Conservation (phyloP, 2,113 vertebrate species). For the Takifugu flavidus region DNA sequence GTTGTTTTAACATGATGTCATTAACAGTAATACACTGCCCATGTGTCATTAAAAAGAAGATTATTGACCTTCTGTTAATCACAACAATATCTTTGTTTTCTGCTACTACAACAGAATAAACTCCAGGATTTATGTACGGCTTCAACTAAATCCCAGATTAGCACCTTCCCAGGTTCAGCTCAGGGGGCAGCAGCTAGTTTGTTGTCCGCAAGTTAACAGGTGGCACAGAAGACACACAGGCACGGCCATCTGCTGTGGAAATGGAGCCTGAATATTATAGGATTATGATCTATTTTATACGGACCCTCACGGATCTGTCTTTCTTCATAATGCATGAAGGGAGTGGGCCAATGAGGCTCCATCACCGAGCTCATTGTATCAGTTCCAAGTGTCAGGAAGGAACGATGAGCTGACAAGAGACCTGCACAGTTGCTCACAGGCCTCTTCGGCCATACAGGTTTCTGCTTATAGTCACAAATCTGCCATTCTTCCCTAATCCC, state of each 20-base stretch:
- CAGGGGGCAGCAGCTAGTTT: neutral
- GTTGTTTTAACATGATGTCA: too few species aligned
- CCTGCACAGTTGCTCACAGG: slow-evolving; percentile 24
- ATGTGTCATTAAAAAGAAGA: too few species aligned
- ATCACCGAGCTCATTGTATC: slow-evolving; percentile 67
- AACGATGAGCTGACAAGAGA: slow-evolving; percentile 23
- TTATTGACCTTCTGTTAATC: too few species aligned
- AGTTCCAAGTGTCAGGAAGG: slow-evolving; percentile 61
- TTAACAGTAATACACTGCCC: too few species aligned
- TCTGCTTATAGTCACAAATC: slow-evolving; percentile 57
- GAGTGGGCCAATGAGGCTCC: slow-evolving; percentile 55
- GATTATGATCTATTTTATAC: slow-evolving; percentile 61
- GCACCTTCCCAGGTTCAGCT: slow-evolving; percentile 12
- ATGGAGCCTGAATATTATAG: slow-evolving; percentile 40
- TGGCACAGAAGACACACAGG: slow-evolving; percentile 19
- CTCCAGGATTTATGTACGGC: slow-evolving; percentile 1
- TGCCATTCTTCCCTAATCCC: slow-evolving; percentile 20
- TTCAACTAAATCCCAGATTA: slow-evolving; percentile 15
- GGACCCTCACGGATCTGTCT: slow-evolving; percentile 67
- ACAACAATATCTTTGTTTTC: neutral
- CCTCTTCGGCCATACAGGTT: slow-evolving; percentile 37
- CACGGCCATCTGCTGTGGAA: slow-evolving; percentile 46
- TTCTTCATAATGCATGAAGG: slow-evolving; percentile 49
- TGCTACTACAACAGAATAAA: neutral
- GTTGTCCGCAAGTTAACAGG: slow-evolving; percentile 20